Percentiles rank a stretch among this genome's conserved stretches.
Evolutionary conservation across 2,113 vertebrate species (phyloP).

Genomic region (Oncorhynchus keta): DNA sequence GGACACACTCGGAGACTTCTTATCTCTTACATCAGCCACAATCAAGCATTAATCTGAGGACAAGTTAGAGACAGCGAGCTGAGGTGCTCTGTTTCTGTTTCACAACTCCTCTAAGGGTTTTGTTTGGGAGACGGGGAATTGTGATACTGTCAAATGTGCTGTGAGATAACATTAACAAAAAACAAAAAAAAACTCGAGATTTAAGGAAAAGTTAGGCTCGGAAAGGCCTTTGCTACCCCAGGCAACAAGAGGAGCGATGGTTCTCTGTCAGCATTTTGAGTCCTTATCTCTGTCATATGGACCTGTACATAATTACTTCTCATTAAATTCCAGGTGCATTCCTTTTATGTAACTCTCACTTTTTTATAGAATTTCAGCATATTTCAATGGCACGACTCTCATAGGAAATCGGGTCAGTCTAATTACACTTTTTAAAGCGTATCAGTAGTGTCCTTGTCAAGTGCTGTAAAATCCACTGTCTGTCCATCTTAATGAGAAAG

Average conservation of each 20-base stretch:
- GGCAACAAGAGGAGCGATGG: neutral
- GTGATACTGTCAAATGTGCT: conserved; percentile 53
- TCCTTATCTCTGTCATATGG: conserved; percentile 18
- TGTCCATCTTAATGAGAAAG: neutral
- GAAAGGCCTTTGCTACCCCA: conserved; percentile 46
- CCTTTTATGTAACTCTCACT: conserved; percentile 20
- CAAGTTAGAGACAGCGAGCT: conserved; percentile 45
- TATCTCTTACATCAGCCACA: conserved; percentile 51
- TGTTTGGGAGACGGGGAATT: conserved; percentile 53
- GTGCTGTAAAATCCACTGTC: conserved; percentile 13
- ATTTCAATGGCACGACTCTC: conserved; percentile 40
- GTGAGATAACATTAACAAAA: conserved; percentile 52
- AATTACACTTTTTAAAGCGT: conserved; percentile 30
- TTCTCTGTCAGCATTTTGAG: neutral
- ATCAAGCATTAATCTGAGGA: conserved; percentile 58
- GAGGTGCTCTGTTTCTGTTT: conserved; percentile 13
- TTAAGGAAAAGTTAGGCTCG: conserved; percentile 46
- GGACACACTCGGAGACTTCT: conserved; percentile 37
- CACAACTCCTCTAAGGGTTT: conserved; percentile 42
- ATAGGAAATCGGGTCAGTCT: conserved; percentile 29
- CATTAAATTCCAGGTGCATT: conserved; percentile 38
- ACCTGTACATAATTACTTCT: conserved; percentile 23
- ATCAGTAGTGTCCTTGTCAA: conserved; percentile 8
- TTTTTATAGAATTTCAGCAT: conserved; percentile 46
- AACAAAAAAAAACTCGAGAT: neutral